phyloP scores from a whole-genome alignment of 2,888 invertebrate species.

The Hemicrepidius hirtus region DNA sequence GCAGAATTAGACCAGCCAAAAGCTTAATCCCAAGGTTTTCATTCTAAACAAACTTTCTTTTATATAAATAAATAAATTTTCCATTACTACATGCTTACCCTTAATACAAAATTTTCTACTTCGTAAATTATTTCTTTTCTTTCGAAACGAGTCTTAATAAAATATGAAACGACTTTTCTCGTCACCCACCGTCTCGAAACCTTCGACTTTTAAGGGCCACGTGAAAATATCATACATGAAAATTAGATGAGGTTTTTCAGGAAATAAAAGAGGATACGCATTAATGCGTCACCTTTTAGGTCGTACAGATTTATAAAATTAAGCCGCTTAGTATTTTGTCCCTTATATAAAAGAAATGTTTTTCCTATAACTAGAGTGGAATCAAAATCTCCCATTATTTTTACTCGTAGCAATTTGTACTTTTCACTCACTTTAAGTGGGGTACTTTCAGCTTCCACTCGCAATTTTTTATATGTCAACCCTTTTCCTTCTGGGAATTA shows the following conservation, averaged over 20 bases:
- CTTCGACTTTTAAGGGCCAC: neutral
- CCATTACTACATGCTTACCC: neutral
- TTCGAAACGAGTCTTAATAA: slow-evolving; percentile 14
- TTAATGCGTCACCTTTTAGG: slow-evolving; percentile 1
- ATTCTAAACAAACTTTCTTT: too few species aligned
- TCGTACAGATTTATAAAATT: neutral
- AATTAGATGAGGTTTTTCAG: slow-evolving; percentile 6
- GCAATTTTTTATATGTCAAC: too few species aligned
- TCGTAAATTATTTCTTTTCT: slow-evolving; percentile 20
- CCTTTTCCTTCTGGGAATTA: too few species aligned
- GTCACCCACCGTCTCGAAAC: slow-evolving; percentile 3
- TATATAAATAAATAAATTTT: too few species aligned
- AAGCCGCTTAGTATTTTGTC: neutral
- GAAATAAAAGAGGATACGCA: neutral
- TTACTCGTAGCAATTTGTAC: too few species aligned
- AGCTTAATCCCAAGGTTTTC: neutral
- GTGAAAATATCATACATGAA: neutral
- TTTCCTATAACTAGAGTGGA: too few species aligned
- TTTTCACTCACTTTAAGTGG: too few species aligned
- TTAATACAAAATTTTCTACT: slow-evolving; percentile 2
- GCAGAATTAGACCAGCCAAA: neutral
- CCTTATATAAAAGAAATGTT: too few species aligned
- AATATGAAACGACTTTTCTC: slow-evolving; percentile 17
- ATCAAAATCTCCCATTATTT: too few species aligned
- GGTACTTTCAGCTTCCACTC: too few species aligned